Evolutionary conservation across 2,888 invertebrate genomes (phyloP), one percentile per base, ranked within the genome.

Genomic region (Pseudolycoriella hygida): DNA sequence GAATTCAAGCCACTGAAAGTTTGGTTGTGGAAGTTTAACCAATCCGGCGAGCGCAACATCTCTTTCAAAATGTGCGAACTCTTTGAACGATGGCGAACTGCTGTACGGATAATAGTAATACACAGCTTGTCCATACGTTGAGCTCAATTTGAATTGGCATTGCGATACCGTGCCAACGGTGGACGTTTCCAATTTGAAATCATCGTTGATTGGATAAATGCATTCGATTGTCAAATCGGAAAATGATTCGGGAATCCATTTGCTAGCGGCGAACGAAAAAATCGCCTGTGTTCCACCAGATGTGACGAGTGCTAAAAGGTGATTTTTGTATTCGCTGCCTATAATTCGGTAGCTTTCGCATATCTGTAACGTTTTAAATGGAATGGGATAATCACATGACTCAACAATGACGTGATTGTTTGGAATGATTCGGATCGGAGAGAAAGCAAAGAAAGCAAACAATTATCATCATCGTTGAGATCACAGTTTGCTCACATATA

Each of bases 201-300:
- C 74, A 54, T 76, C 74, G 66, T 87, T 81, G 46, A 89, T 74
- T 19, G 88, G 83, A 55, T 88, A 72, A 44, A 83, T 78, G 61
- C 77, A 77, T 65, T 87, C 86, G 55, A 88, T 74, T 12, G 79
- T 76, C 53, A 89, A 69, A 66, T 88, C 87, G 44, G 77, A 78
- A 57, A 79, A 77, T 46, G 76, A 75, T 58, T 73, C 74, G 17
- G 84, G 80, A 53, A 80, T 79, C 54, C 57, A 54, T 37, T 61
- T 58, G 3, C 56, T 49, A 2, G 58, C 50, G 14, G 54, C 54
- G 44, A 65, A 57, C n/a, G 63, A 58, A 12, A 65, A 57, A 30
- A 66, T 53, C 3, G 62, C 65, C 47, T 57, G 61, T 1, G 63
- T 61, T 11, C 60, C 61, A 3, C 52, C 50, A 2, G 62, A 60